Percentiles rank a stretch among this genome's conserved stretches.
Evolutionary conservation across 2,113 vertebrate genomes (phyloP).

Genomic region (Pteruthius melanotis): DNA sequence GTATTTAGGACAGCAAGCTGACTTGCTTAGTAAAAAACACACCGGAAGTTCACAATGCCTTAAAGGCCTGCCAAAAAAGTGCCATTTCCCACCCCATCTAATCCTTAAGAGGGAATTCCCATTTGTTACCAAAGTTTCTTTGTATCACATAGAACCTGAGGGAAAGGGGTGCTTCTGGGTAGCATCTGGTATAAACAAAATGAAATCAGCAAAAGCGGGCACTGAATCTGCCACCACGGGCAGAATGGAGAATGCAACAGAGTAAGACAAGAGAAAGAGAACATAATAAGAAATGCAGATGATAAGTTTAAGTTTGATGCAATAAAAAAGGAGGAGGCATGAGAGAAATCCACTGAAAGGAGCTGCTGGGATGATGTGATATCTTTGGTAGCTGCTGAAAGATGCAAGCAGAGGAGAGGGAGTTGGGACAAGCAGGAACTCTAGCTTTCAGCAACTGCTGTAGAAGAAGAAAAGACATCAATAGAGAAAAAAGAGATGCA

Average conservation of each 20-base stretch:
- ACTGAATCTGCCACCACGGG: not conserved
- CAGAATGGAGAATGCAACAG: not conserved
- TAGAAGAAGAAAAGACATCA: not conserved
- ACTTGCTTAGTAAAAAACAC: not conserved
- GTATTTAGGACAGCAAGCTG: not conserved
- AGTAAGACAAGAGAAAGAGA: not conserved
- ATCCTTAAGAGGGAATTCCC: not conserved
- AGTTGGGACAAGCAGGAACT: not conserved
- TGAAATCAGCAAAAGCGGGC: not conserved
- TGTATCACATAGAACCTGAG: not conserved
- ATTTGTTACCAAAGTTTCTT: not conserved
- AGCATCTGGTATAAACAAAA: not conserved
- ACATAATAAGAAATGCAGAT: not conserved
- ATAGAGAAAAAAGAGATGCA: not conserved
- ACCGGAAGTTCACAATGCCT: not conserved
- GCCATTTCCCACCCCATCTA: accelerated
- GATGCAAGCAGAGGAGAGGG: not conserved
- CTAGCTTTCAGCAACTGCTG: not conserved
- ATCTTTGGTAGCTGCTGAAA: not conserved
- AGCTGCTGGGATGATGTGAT: not conserved
- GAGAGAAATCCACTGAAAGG: not conserved
- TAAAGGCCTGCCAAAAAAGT: not conserved
- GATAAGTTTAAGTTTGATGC: not conserved
- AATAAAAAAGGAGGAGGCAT: not conserved
- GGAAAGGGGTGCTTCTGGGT: not conserved